Conservation (phyloP, 2,888 invertebrate genomes). For the Linyphia triangularis region DNA sequence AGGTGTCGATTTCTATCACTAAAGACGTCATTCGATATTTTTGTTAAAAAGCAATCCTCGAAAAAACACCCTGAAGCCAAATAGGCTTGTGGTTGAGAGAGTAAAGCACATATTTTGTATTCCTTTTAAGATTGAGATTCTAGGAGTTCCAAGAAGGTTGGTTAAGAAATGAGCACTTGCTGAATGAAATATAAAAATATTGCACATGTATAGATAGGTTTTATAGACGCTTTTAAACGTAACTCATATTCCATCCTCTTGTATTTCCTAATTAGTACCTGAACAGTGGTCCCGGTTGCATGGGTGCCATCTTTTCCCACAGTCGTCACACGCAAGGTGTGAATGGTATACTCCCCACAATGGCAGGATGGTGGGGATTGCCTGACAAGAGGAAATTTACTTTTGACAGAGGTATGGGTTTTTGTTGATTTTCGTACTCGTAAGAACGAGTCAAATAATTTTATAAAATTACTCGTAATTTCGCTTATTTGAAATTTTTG, state of each 20-base stretch:
- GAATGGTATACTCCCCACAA: constrained; percentile 78
- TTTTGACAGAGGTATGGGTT: constrained; percentile 81
- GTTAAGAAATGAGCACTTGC: no score
- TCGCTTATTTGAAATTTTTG: not conserved
- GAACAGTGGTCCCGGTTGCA: constrained; percentile 81
- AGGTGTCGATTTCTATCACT: no score
- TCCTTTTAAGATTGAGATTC: not conserved
- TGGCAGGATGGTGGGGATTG: constrained; percentile 84
- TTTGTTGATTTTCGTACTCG: no score
- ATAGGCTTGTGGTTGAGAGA: not conserved
- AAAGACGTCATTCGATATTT: no score
- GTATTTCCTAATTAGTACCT: constrained; percentile 80
- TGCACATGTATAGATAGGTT: not conserved
- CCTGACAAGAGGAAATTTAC: constrained; percentile 81
- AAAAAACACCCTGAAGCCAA: not conserved
- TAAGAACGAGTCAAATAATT: no score
- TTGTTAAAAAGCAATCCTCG: no score
- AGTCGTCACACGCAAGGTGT: constrained; percentile 79
- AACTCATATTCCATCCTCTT: not conserved
- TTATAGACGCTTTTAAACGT: not conserved
- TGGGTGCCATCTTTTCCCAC: constrained; percentile 82
- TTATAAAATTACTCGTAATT: no score
- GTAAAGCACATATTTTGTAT: not conserved
- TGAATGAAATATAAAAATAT: not conserved
- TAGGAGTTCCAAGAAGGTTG: not conserved